Evolutionary conservation across 2,113 vertebrate species (phyloP).

Genomic region (Sus scrofa): T2T-Sscrofa CM000820.6:50401501-50402000

Average conservation of each 20-base stretch:
- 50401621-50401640: background rate
- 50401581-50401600: background rate
- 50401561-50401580: background rate
- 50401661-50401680: background rate
- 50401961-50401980: too few species aligned
- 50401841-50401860: too few species aligned
- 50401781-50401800: too few species aligned
- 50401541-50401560: slow-evolving; percentile 12
- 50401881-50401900: too few species aligned
- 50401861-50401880: too few species aligned
- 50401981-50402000: too few species aligned
- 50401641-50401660: background rate
- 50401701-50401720: background rate
- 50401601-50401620: background rate
- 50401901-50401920: too few species aligned
- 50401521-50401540: slow-evolving; percentile 9
- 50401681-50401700: background rate
- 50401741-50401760: background rate
- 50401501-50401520: background rate
- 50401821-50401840: too few species aligned
- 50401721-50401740: background rate
- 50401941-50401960: too few species aligned
- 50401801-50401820: too few species aligned
- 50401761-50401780: too few species aligned
- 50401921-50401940: too few species aligned